These are phyloP conservation scores for Acrobasis suavella DNA, from an alignment of 2,888 invertebrate species.

Conservation along the genomic window DNA sequence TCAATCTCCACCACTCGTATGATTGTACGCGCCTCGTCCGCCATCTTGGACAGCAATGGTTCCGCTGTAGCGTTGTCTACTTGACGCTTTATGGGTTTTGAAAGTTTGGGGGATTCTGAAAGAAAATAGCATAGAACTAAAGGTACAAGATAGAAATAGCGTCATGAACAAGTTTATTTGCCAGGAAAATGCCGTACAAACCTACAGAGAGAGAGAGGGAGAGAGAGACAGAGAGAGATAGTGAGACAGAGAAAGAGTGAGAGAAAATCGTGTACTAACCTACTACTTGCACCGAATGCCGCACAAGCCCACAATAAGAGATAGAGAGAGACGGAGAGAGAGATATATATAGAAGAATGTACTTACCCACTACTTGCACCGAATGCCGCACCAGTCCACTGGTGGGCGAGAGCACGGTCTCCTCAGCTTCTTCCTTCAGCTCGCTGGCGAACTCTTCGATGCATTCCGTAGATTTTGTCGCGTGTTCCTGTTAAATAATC, in stretches of 20 bases:
- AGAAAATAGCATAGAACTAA: not conserved
- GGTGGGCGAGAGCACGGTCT: conserved; percentile 65
- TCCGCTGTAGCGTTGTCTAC: conserved; percentile 46
- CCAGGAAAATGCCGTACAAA: no score
- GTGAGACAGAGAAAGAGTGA: no score
- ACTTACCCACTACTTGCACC: conserved; percentile 48
- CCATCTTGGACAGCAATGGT: conserved; percentile 46
- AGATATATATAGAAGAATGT: not conserved
- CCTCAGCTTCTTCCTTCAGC: conserved; percentile 56
- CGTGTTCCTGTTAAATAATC: conserved; percentile 56
- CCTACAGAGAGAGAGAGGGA: no score
- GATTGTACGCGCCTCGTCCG: conserved; percentile 50
- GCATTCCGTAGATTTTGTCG: conserved; percentile 59
- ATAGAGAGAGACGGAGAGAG: no score
- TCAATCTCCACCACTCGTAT: conserved; percentile 70
- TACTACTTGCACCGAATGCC: no score
- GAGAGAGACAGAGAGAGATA: no score
- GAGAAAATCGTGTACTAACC: no score
- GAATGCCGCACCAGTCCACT: conserved; percentile 63
- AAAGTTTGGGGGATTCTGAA: conserved; percentile 51
- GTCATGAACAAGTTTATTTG: no score
- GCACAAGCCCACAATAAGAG: no score
- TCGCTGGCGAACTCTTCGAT: conserved; percentile 55
- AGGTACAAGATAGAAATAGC: no score
- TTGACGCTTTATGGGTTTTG: conserved; percentile 47